phyloP scores from a whole-genome alignment of 2,888 invertebrate species.

The Lasius fuliginosus region DNA sequence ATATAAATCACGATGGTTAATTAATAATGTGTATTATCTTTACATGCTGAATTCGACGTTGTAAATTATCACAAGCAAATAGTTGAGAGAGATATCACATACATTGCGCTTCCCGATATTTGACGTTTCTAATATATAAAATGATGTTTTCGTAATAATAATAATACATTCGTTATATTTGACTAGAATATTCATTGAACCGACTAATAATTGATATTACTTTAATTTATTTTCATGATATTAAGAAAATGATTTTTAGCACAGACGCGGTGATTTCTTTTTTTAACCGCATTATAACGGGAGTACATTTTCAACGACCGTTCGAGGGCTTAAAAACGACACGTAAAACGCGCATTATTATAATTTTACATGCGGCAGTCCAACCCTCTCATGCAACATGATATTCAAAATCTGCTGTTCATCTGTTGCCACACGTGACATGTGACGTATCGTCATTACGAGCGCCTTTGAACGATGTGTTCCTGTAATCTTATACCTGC shows the following conservation, averaged over 20 bases:
- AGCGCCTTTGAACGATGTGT: conserved; percentile 68
- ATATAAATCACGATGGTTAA: conserved; percentile 70
- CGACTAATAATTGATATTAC: not conserved
- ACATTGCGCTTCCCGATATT: not conserved
- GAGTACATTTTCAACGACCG: not conserved
- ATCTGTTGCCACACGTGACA: conserved; percentile 72
- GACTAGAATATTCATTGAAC: not conserved
- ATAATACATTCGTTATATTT: not conserved
- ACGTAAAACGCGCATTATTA: conserved; percentile 22
- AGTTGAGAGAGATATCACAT: not conserved
- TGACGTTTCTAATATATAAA: conserved; percentile 10
- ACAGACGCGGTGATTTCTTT: not conserved
- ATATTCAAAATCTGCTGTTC: conserved; percentile 74
- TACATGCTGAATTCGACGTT: conserved; percentile 7
- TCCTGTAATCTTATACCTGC: conserved; percentile 73
- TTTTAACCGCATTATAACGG: not conserved
- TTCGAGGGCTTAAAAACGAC: conserved; percentile 19
- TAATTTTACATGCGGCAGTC: conserved; percentile 30
- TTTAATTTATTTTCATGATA: not conserved
- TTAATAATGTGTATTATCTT: conserved; percentile 54
- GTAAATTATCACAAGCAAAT: conserved; percentile 29
- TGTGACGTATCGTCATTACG: conserved; percentile 63
- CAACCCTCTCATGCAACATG: conserved; percentile 71
- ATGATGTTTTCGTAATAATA: conserved; percentile 4
- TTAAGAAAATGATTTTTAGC: not conserved